phyloP scores from a whole-genome alignment of 2,797 vertebrate species.

The Tympanoctomys barrerae region DNA sequence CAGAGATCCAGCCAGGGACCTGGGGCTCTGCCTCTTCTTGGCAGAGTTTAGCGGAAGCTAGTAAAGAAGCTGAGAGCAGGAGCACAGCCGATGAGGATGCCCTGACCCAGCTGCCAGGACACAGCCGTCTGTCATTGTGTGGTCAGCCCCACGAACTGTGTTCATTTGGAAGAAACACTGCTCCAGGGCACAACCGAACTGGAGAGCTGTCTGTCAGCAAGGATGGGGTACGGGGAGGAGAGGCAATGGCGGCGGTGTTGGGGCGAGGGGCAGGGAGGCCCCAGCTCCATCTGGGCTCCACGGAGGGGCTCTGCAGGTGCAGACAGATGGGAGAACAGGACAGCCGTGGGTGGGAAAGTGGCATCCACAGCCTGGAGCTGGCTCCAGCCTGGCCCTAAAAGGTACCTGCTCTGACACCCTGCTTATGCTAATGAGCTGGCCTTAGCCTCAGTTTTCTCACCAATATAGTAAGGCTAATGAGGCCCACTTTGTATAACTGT shows the following conservation, averaged over 20 bases:
- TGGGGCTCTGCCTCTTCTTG: not conserved
- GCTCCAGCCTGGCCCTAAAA: not conserved
- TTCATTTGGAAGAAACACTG: not conserved
- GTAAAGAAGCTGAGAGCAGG: not conserved
- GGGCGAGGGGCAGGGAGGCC: not conserved
- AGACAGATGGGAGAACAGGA: no score
- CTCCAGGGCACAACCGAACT: not conserved
- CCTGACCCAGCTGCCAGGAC: fast-evolving
- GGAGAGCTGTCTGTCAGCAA: not conserved
- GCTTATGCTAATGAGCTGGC: not conserved
- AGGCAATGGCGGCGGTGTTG: no score
- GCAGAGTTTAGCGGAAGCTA: not conserved
- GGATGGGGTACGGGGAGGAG: not conserved
- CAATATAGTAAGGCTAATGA: conserved; percentile 24
- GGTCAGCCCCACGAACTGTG: not conserved
- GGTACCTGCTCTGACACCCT: not conserved
- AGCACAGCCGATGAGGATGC: not conserved
- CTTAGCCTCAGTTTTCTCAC: not conserved
- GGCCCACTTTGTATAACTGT: conserved; percentile 17
- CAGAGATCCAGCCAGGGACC: not conserved
- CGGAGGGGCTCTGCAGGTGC: not conserved
- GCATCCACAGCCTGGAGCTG: not conserved
- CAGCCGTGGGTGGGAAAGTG: not conserved
- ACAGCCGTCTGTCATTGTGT: fast-evolving
- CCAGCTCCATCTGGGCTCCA: not conserved